A percentile compares a stretch with the other conserved stretches of the same genome.
These are phyloP conservation scores for Harpegnathos saltator DNA, from an alignment of 1,140 invertebrate genomes.

Conservation along the genomic window DNA sequence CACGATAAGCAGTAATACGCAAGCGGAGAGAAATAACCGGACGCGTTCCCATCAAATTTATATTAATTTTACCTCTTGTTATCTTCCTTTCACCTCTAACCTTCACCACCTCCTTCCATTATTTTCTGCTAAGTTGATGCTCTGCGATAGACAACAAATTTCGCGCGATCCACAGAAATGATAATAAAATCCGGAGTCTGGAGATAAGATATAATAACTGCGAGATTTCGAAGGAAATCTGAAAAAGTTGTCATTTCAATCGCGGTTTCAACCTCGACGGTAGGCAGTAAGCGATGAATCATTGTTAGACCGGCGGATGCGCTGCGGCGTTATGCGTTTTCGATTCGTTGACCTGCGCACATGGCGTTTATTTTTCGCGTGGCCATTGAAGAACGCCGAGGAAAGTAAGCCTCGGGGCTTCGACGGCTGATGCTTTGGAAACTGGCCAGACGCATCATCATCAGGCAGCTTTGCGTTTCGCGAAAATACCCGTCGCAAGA, in stretches of 20 bases:
- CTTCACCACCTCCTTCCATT: no score
- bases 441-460: conserved; percentile 9
- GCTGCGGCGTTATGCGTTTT: conserved; percentile 23
- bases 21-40: no score
- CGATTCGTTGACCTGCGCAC: conserved; percentile 44
- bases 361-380: conserved; percentile 40
- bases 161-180: no score
- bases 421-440: conserved; percentile 26
- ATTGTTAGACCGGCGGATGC: conserved; percentile 32
- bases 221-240: no score
- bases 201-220: no score
- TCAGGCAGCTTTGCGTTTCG: conserved; percentile 30
- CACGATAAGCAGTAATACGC: no score
- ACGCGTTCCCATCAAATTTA: no score
- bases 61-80: no score
- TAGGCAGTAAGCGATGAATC: conserved; percentile 21
- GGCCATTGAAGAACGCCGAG: conserved; percentile 52
- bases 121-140: no score
- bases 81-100: no score
- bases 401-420: conserved; percentile 54
- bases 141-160: no score
- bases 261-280: neutral
- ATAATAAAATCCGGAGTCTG: no score
- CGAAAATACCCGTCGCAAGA: conserved; percentile 14
- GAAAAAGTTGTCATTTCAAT: neutral